Conservation (phyloP, 2,888 invertebrate genomes). For the Barypeithes pellucidus region DNA sequence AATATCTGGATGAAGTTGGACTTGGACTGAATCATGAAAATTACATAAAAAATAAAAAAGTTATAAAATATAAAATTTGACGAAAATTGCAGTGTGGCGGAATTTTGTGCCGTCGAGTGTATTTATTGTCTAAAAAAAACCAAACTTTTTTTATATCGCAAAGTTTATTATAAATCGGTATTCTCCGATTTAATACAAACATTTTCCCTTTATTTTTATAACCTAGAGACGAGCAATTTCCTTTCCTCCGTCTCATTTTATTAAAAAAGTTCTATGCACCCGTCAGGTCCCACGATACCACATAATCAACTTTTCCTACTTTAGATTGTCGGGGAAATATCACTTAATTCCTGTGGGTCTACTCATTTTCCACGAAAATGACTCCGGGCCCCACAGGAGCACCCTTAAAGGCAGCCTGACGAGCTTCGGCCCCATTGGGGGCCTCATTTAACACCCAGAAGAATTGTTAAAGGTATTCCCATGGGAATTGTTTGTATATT, state of each 20-base stretch:
- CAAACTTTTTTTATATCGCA: no score
- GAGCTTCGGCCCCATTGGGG: slow-evolving; percentile 63
- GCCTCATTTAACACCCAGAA: slow-evolving; percentile 65
- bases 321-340: slow-evolving; percentile 47
- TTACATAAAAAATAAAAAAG: no score
- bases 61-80: no score
- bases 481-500: slow-evolving; percentile 51
- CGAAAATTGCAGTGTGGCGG: no score
- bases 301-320: slow-evolving; percentile 51
- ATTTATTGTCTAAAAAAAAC: no score
- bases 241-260: background rate
- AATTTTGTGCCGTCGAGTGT: no score
- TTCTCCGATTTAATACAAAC: no score
- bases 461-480: slow-evolving; percentile 65
- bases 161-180: no score
- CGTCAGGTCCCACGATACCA: slow-evolving; percentile 35
- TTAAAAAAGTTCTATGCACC: slow-evolving; percentile 16
- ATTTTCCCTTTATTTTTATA: no score
- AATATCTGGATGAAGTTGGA: no score
- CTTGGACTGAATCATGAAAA: no score
- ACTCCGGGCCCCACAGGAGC: slow-evolving; percentile 38
- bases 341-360: slow-evolving; percentile 49
- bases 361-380: slow-evolving; percentile 51
- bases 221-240: no score
- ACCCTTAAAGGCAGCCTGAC: slow-evolving; percentile 32